These are phyloP conservation scores for Nemopilema nomurai DNA, from an alignment of 30 jellyfish, hydroid and myxozoan genomes.

Conservation along the genomic window DNA sequence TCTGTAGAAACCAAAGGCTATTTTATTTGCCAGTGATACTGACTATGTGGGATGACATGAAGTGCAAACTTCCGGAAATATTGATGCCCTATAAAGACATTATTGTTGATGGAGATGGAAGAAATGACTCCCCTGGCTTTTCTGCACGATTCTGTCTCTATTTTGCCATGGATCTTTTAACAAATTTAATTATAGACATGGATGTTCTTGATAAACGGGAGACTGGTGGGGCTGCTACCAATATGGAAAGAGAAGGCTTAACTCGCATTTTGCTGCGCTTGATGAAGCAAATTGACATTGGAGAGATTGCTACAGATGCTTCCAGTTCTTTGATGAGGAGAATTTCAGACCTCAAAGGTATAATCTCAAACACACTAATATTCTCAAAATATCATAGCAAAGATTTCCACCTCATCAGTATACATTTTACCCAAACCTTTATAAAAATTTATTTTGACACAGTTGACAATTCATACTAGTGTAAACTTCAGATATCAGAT, in stretches of 20 bases:
- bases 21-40: constrained; percentile 11
- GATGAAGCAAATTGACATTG: constrained; percentile 6
- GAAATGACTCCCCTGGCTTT: constrained; percentile 27
- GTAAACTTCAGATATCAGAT: not conserved
- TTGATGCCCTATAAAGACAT: constrained; percentile 12
- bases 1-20: constrained; percentile 23
- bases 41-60: constrained; percentile 29
- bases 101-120: constrained; percentile 34
- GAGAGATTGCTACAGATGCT: constrained; percentile 52
- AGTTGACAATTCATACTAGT: not conserved
- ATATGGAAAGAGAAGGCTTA: constrained; percentile 36
- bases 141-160: constrained; percentile 36
- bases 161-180: constrained; percentile 11
- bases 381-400: not conserved
- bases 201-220: constrained; percentile 25
- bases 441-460: constrained; percentile 12
- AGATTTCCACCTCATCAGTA: not conserved
- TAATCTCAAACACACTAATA: not conserved
- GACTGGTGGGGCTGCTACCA: constrained; percentile 30
- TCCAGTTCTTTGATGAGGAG: constrained; percentile 23
- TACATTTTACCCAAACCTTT: not conserved
- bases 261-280: constrained; percentile 3
- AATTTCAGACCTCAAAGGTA: constrained; percentile 11
- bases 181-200: not conserved
- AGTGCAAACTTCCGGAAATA: not conserved